Conservation (phyloP, 2,888 invertebrate species). For the Tethea ocularis region DNA sequence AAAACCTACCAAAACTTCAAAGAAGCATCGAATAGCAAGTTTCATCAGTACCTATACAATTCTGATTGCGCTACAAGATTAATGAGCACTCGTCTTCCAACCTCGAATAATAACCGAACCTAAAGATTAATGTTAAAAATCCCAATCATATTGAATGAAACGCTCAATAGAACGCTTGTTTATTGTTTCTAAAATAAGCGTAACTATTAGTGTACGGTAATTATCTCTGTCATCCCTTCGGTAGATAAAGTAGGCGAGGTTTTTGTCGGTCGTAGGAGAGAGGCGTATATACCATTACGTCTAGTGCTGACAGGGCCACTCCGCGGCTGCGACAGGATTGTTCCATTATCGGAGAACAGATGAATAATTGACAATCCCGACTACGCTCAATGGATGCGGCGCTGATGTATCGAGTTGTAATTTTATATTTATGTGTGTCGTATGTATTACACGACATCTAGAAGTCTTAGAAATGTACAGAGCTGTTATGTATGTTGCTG, state of each 20-base stretch:
- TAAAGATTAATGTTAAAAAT: constrained; percentile 19
- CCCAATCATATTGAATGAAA: constrained; percentile 13
- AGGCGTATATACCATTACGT: constrained; percentile 64
- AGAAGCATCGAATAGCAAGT: constrained; percentile 10
- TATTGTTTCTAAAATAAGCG: constrained; percentile 17
- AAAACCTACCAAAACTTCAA: not conserved
- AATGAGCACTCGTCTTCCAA: constrained; percentile 30
- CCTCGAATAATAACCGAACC: constrained; percentile 28
- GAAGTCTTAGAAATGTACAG: not conserved
- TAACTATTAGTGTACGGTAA: constrained; percentile 15
- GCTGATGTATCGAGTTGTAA: constrained; percentile 27
- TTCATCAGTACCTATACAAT: constrained; percentile 22
- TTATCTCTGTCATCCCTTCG: constrained; percentile 20
- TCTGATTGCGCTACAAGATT: constrained; percentile 32
- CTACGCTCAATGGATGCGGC: constrained; percentile 63
- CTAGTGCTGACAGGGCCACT: constrained; percentile 74
- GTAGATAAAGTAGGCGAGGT: constrained; percentile 47
- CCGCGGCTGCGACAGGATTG: constrained; percentile 73
- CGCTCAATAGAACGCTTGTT: constrained; percentile 11
- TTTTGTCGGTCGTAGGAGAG: constrained; percentile 49
- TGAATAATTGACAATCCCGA: constrained; percentile 73
- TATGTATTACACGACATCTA: not conserved
- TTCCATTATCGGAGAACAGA: constrained; percentile 78
- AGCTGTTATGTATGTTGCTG: not conserved
- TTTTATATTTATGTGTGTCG: constrained; percentile 6